phyloP scores from a whole-genome alignment of 2,113 vertebrate species.

The Aptenodytes forsteri region DNA sequence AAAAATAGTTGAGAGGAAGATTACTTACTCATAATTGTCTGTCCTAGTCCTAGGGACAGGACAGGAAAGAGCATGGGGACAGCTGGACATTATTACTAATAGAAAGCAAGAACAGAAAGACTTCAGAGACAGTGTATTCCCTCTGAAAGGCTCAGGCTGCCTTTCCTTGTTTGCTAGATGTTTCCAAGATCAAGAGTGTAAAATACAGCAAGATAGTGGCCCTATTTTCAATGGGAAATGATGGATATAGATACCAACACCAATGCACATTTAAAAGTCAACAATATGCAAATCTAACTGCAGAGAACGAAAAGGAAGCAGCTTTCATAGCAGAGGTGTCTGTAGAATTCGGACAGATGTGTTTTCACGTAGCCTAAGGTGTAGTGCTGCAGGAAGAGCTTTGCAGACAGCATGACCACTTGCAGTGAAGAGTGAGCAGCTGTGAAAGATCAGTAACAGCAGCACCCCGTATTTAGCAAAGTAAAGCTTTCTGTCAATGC shows the following conservation, averaged over 20 bases:
- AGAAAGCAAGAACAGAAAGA: not conserved
- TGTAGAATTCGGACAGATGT: not conserved
- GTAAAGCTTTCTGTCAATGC: not conserved
- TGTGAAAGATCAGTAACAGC: not conserved
- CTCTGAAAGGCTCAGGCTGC: not conserved
- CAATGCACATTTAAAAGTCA: not conserved
- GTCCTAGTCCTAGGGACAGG: not conserved
- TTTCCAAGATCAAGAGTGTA: not conserved
- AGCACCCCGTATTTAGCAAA: not conserved
- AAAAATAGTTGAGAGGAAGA: not conserved
- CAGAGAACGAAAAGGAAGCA: not conserved
- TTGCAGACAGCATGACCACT: not conserved
- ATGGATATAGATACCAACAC: not conserved
- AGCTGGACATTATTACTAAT: fast-evolving
- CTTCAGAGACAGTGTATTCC: not conserved
- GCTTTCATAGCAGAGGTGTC: not conserved
- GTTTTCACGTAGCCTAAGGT: not conserved
- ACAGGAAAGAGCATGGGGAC: not conserved
- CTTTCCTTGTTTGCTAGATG: not conserved
- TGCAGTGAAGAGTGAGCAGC: fast-evolving
- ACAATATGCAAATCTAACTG: fast-evolving
- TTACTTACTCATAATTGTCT: not conserved
- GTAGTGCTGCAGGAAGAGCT: not conserved
- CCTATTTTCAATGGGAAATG: not conserved
- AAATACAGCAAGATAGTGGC: not conserved